Conservation (phyloP, 2,113 vertebrate species). For the Erythrolamprus reginae region DNA sequence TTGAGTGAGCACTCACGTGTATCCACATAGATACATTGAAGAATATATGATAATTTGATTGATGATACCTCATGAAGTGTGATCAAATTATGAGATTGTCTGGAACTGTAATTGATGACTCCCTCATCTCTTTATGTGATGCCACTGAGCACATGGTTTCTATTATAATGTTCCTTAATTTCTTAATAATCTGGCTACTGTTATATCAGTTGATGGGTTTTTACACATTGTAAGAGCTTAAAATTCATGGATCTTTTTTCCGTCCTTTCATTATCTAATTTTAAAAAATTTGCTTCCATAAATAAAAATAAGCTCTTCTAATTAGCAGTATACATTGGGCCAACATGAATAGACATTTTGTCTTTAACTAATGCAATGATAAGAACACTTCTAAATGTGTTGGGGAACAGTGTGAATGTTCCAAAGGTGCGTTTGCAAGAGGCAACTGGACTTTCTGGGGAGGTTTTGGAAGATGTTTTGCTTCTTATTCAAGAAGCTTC, state of each 20-base stretch:
- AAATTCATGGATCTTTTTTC: not conserved
- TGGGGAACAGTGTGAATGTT: not conserved
- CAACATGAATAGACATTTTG: not conserved
- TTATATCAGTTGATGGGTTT: not conserved
- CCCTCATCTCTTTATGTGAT: not conserved
- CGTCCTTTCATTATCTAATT: not conserved
- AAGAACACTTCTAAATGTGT: not conserved
- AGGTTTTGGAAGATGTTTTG: no score
- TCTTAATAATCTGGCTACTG: not conserved
- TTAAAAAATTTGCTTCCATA: not conserved
- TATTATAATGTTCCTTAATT: not conserved
- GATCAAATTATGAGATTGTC: not conserved
- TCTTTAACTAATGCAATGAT: not conserved
- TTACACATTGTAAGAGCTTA: not conserved
- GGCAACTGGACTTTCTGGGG: no score
- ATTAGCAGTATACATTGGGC: no score
- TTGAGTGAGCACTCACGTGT: not conserved
- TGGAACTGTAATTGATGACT: not conserved
- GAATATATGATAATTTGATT: not conserved
- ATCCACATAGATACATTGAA: not conserved
- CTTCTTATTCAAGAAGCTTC: no score
- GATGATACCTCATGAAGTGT: not conserved
- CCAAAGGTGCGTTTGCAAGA: not conserved
- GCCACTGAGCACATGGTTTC: not conserved
- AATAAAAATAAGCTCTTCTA: not conserved